phyloP scores from a whole-genome alignment of 2,797 vertebrate genomes.

The Siniperca undulata region DNA sequence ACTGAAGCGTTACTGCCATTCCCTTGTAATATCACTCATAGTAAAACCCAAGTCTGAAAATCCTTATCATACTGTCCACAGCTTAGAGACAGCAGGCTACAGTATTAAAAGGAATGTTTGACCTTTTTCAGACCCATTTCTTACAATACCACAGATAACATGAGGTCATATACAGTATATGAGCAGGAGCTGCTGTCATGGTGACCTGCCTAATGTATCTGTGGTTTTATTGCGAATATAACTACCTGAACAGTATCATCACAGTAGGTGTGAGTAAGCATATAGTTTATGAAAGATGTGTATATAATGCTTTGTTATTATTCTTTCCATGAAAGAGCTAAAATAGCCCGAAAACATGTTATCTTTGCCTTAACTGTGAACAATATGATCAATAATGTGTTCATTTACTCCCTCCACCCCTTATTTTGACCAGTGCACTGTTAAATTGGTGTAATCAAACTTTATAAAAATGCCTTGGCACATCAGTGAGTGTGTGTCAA shows the following conservation, averaged over 20 bases:
- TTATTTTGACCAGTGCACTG: slow-evolving; percentile 58
- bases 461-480: slow-evolving; percentile 58
- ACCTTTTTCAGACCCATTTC: slow-evolving; percentile 20
- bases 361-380: slow-evolving; percentile 70
- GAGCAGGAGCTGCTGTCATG: slow-evolving; percentile 20
- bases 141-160: not conserved
- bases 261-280: slow-evolving; percentile 1
- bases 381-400: slow-evolving; percentile 33
- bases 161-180: slow-evolving; percentile 7
- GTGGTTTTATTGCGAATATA: slow-evolving; percentile 12
- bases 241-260: slow-evolving; percentile 13
- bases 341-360: slow-evolving; percentile 45
- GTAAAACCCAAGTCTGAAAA: not conserved
- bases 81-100: not conserved
- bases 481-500: slow-evolving; percentile 25
- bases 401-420: slow-evolving; percentile 32
- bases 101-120: slow-evolving; percentile 26
- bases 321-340: slow-evolving; percentile 97
- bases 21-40: slow-evolving; percentile 3
- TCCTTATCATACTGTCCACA: not conserved
- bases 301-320: slow-evolving; percentile 64
- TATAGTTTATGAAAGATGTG: slow-evolving; percentile 24
- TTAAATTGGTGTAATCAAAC: slow-evolving; percentile 46
- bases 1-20: slow-evolving; percentile 24
- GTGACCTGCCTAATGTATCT: not conserved